These are phyloP conservation scores for Rissa tridactyla DNA, from an alignment of 2,113 vertebrate genomes.

Conservation along the genomic window DNA sequence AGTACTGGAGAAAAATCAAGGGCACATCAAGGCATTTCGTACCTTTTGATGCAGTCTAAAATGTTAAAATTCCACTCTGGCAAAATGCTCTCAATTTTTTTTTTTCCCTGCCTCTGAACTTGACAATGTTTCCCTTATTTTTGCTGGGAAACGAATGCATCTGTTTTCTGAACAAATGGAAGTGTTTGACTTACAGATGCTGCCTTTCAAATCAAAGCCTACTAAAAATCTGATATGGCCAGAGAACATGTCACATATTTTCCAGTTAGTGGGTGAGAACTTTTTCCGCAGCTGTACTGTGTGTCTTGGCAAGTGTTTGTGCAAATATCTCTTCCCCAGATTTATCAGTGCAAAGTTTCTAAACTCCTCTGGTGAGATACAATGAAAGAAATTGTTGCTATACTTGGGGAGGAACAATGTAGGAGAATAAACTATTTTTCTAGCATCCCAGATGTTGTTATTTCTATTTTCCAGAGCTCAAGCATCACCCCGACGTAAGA, in stretches of 20 bases:
- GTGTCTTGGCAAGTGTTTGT: not conserved
- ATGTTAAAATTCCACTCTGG: not conserved
- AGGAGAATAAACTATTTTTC: not conserved
- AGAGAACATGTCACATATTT: not conserved
- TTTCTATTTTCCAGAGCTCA: not conserved
- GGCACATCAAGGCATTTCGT: not conserved
- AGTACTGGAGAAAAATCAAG: conserved; percentile 23
- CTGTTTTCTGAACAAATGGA: conserved; percentile 36
- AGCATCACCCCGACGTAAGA: not conserved
- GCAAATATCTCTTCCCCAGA: not conserved
- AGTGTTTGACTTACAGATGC: conserved; percentile 10
- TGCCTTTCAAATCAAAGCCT: conserved; percentile 34
- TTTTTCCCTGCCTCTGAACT: not conserved
- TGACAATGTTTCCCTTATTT: conserved; percentile 28
- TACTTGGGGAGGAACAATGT: not conserved
- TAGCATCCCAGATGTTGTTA: not conserved
- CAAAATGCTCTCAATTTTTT: not conserved
- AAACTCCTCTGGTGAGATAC: not conserved
- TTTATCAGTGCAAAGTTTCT: not conserved
- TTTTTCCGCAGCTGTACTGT: not conserved
- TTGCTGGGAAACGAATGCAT: not conserved
- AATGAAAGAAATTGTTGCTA: not conserved
- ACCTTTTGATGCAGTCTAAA: conserved; percentile 7
- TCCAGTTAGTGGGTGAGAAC: not conserved
- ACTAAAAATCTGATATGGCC: not conserved